Evolutionary conservation across 2,113 vertebrate genomes (phyloP).

Genomic region (Nycticorax nycticorax): DNA sequence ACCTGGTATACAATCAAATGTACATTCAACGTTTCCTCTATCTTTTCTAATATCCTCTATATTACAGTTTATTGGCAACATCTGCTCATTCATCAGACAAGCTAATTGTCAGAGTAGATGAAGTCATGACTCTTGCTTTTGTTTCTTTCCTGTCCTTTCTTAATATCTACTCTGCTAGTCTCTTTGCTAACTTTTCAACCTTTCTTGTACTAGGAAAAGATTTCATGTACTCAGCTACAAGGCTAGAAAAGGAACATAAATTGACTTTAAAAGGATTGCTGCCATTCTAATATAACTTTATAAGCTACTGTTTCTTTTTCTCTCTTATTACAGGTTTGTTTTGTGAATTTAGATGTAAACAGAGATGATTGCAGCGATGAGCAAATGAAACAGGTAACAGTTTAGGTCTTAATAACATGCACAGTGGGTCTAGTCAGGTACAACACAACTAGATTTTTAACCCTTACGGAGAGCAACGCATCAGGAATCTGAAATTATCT

Average conservation of each 20-base stretch:
- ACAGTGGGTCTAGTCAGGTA: not conserved
- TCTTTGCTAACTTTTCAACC: not conserved
- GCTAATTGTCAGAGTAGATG: not conserved
- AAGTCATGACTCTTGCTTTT: not conserved
- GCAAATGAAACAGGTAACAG: conserved; percentile 77
- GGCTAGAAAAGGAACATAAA: not conserved
- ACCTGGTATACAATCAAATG: not conserved
- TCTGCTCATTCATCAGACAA: not conserved
- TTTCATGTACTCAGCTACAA: not conserved
- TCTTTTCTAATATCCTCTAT: not conserved
- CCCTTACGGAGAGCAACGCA: not conserved
- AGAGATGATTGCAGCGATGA: conserved; percentile 77
- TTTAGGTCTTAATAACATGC: not conserved
- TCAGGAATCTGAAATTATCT: not conserved
- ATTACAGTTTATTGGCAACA: not conserved
- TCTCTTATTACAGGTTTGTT: conserved; percentile 85
- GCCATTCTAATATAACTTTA: not conserved
- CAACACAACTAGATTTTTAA: not conserved
- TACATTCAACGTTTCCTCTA: not conserved
- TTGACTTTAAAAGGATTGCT: not conserved
- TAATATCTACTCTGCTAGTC: not conserved
- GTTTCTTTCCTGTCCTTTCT: not conserved
- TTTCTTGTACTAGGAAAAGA: not conserved
- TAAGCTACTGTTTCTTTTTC: not conserved
- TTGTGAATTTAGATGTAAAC: conserved; percentile 87